Evolutionary conservation across 2,888 invertebrate genomes (phyloP), one percentile per base, ranked within the genome.

Genomic region (Chymomyza procnemis): DNA sequence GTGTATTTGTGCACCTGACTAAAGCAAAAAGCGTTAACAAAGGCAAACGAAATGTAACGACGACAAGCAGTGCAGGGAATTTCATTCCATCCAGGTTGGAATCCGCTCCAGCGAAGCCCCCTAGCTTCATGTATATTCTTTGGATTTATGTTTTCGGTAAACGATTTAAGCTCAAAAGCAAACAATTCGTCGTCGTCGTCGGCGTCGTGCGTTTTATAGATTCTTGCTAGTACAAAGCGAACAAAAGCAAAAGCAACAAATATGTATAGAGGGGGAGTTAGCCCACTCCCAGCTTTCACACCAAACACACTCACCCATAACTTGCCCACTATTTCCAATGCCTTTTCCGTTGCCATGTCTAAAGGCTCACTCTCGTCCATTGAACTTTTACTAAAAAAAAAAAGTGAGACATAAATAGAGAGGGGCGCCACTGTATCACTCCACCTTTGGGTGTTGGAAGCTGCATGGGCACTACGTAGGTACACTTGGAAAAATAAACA

Each of bases 131-230:
- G 64, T 71, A 60, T 80, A 69, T 86, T 73, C 73, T 69, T 41
- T 67, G 85, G 87, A 82, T 87, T 82, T 82, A 87, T 82, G 81
- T 77, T 86, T 81, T 79, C 68, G 82, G 78, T 85, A 81, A 83
- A 85, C 82, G 80, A 75, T 80, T 83, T 85, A 80, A 83, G 87
- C 82, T 76, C 76, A 76, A 87, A 69, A 68, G 73, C 76, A 83
- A 87, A 87, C 86, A 85, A 75, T 73, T 67, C 70, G 69, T 58
- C 70, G 69, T 58, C 26, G 22, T 3, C 22, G 26, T 26, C 26
- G 26, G 4, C 26, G 26, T 26, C 73, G 67, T 83, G 73, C 78
- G 80, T 56, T 56, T 56, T 56, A 56, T 56, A 56, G 56, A 56
- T 56, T n/a, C 26, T 14, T 30, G 26, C 50, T 18, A 41, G 50